Conservation (phyloP, 1,140 invertebrate genomes). For the Drosophila teissieri region DNA sequence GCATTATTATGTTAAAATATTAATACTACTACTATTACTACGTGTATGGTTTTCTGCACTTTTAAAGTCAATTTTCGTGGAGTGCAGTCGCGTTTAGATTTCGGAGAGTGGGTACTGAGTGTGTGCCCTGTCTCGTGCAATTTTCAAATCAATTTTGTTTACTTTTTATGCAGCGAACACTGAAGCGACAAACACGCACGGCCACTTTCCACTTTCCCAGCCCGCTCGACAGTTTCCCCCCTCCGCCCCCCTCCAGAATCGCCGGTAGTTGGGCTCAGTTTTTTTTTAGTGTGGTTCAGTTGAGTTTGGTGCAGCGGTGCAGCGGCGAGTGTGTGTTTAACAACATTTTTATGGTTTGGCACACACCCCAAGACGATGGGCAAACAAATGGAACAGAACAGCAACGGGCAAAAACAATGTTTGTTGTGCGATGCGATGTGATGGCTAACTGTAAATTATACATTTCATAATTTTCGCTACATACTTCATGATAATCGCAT, state of each 20-base stretch:
- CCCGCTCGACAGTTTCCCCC: slow-evolving; percentile 10
- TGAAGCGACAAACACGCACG: slow-evolving; percentile 66
- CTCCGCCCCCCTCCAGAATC: not conserved
- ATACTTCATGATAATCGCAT: slow-evolving; percentile 84
- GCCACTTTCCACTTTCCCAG: slow-evolving; percentile 51
- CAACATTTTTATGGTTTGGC: slow-evolving; percentile 84
- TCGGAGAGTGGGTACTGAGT: slow-evolving; percentile 39
- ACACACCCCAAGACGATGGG: slow-evolving; percentile 75
- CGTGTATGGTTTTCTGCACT: not conserved
- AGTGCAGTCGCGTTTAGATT: slow-evolving; percentile 32
- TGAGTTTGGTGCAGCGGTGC: slow-evolving; percentile 10
- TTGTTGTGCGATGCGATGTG: slow-evolving; percentile 14
- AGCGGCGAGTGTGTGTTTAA: slow-evolving; percentile 68
- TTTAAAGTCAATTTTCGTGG: not conserved
- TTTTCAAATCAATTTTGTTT: slow-evolving; percentile 84
- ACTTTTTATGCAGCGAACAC: slow-evolving; percentile 70
- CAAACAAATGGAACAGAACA: slow-evolving; percentile 23
- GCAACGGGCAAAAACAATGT: slow-evolving; percentile 12
- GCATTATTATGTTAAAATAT: too few species aligned
- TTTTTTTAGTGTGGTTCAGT: not conserved
- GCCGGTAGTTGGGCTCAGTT: not conserved
- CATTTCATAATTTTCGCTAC: slow-evolving; percentile 84
- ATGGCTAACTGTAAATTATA: slow-evolving; percentile 84
- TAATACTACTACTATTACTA: too few species aligned
- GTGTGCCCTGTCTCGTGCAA: slow-evolving; percentile 60